Base-by-base conservation (phyloP, 2,113 vertebrate genomes). In the Manacus vitellinus region DNA sequence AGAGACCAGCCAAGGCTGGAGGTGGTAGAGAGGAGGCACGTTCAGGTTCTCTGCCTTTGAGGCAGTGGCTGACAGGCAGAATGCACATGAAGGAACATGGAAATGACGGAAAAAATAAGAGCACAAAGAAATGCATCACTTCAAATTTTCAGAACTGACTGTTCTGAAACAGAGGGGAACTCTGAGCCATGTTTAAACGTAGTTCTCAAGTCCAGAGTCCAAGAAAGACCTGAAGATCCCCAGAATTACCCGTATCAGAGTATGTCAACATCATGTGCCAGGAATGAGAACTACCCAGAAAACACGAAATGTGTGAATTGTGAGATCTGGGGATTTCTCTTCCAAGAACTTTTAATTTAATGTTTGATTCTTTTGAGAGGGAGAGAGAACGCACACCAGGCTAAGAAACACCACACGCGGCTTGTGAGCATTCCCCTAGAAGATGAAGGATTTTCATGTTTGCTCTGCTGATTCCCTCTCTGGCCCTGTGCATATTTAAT, bases 321-420 rank as follows among this genome's bases (percentile, higher is more conserved):
- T 10, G 33, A 85, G 46, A 79, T 52, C 31, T 47, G 15, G 44
- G 74, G 85, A 88, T 92, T 94, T 85, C 41, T 90, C 39, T 88
- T 80, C 31, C 65, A 59, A 80, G 61, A 81, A 63, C 59, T 95
- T 94, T 91, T 92, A 91, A 93, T 92, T 92, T 92, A 73, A 51
- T 19, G 8, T 51, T 66, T 94, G 83, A 86, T 88, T 94, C 72
- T 71, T 86, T 33, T 1, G 11, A 94, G 94, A 81, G 58, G n/a
- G 43, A 85, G 75, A 80, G 31, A 44, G 59, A 83, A 71, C 1
- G 3, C 62, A 66, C 0, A 4, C n/a, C 2, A 1, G 72, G 35
- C 51, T 46, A 24, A 76, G 68, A 84, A 92, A 82, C 25, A 81
- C 46, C 30, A 33, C 33, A 4, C 0, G 0, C 8, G 46, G 43